Conservation (phyloP, 1,140 invertebrate species). For the Ostrea denselamellosa region DNA sequence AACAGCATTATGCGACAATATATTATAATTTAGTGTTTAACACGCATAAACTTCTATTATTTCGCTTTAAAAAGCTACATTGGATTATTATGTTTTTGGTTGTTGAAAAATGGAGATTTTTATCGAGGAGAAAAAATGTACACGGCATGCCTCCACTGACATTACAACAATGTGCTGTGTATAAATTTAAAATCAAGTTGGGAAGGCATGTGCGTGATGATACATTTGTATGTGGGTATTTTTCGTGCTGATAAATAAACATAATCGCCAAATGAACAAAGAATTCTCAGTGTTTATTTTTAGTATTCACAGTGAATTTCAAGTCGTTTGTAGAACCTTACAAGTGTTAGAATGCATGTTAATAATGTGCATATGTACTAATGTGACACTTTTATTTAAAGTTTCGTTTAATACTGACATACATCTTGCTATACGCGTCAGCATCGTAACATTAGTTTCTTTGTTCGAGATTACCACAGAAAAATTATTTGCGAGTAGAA, state of each 20-base stretch:
- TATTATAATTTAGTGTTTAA: slow-evolving; percentile 37
- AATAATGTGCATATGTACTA: no score
- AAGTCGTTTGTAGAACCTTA: no score
- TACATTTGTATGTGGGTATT: background rate
- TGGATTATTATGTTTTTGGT: slow-evolving; percentile 24
- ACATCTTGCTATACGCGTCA: background rate
- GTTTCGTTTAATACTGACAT: no score
- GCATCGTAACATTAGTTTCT: background rate
- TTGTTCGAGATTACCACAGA: background rate
- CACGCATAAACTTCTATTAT: slow-evolving; percentile 35
- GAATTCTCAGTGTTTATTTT: background rate
- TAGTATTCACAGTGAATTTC: background rate
- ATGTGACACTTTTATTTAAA: no score
- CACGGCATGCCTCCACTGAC: background rate
- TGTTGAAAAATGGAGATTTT: slow-evolving; percentile 21
- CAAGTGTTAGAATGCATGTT: no score
- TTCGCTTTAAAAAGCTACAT: slow-evolving; percentile 35
- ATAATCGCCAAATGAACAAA: slow-evolving; percentile 3
- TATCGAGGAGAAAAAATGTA: slow-evolving; percentile 20
- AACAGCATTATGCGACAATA: slow-evolving; percentile 22
- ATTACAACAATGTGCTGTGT: background rate
- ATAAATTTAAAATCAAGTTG: slow-evolving; percentile 9
- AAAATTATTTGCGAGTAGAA: no score
- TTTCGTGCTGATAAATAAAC: slow-evolving; percentile 35
- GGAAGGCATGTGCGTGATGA: background rate